These are phyloP conservation scores for Acleris laterana DNA, from an alignment of 2,888 invertebrate species.

Conservation along the genomic window DNA sequence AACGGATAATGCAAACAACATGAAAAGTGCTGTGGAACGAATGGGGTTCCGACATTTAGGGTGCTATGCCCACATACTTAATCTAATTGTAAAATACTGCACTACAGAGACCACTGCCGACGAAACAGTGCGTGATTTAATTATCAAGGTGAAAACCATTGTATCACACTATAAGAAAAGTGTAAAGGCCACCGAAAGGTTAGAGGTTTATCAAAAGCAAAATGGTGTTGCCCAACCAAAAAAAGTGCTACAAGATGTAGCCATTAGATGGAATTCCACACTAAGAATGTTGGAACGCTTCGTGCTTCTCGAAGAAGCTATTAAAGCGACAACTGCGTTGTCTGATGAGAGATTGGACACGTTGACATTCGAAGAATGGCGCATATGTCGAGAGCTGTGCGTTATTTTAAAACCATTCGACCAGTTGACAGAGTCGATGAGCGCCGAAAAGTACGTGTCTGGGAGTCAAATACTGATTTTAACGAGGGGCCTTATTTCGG, in stretches of 20 bases:
- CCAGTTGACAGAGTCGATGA: slow-evolving; percentile 34
- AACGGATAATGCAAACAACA: slow-evolving; percentile 32
- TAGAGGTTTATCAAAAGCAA: slow-evolving; percentile 34
- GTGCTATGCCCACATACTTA: slow-evolving; percentile 18
- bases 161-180: slow-evolving; percentile 37
- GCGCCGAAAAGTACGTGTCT: slow-evolving; percentile 27
- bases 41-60: slow-evolving; percentile 26
- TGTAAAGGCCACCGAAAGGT: slow-evolving; percentile 33
- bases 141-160: slow-evolving; percentile 26
- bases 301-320: slow-evolving; percentile 24
- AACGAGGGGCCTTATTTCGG: slow-evolving; percentile 19
- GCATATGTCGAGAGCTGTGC: slow-evolving; percentile 32
- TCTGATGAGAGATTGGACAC: slow-evolving; percentile 28
- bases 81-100: slow-evolving; percentile 21
- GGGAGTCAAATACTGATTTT: neutral
- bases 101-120: slow-evolving; percentile 32
- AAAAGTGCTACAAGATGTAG: slow-evolving; percentile 34
- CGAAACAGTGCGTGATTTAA: slow-evolving; percentile 10
- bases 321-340: slow-evolving; percentile 31
- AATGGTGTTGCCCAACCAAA: slow-evolving; percentile 23
- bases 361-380: slow-evolving; percentile 30
- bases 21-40: slow-evolving; percentile 19
- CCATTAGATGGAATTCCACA: slow-evolving; percentile 32
- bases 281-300: slow-evolving; percentile 30
- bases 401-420: slow-evolving; percentile 32